phyloP scores from a whole-genome alignment of 2,888 invertebrate species.

The Drosophila mimetica region DNA sequence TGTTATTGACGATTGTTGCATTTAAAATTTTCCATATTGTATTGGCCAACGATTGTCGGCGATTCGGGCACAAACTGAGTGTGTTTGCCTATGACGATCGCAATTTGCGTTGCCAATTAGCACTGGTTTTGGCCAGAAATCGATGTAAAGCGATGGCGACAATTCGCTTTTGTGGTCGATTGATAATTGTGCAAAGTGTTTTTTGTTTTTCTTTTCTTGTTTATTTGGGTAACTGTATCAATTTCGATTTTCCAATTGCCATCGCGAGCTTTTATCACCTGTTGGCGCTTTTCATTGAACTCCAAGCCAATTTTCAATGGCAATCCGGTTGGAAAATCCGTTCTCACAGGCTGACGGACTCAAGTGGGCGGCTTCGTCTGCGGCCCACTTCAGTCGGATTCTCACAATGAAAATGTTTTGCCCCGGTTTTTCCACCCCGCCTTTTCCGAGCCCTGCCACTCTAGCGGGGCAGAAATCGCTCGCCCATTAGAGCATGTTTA shows the following conservation, averaged over 20 bases:
- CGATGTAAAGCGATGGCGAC: constrained; percentile 44
- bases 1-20: constrained; percentile 52
- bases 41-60: constrained; percentile 32
- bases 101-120: constrained; percentile 61
- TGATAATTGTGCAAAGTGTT: constrained; percentile 26
- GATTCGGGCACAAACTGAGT: not conserved
- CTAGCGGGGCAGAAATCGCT: constrained; percentile 50
- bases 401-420: constrained; percentile 68
- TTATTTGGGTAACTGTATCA: constrained; percentile 22
- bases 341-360: constrained; percentile 53
- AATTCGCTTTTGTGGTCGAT: constrained; percentile 53
- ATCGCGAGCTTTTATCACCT: constrained; percentile 6
- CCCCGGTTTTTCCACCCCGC: constrained; percentile 64
- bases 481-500: constrained; percentile 79
- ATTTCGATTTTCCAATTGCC: constrained; percentile 28
- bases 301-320: constrained; percentile 44
- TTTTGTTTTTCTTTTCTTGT: constrained; percentile 4
- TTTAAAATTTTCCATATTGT: constrained; percentile 72
- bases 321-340: constrained; percentile 51
- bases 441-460: constrained; percentile 42
- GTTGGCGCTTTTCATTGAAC: constrained; percentile 10
- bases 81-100: constrained; percentile 42
- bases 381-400: constrained; percentile 62
- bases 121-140: constrained; percentile 44
- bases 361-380: constrained; percentile 38